Conservation (phyloP, 2,888 invertebrate genomes). For the Drosophila conformis region DNA sequence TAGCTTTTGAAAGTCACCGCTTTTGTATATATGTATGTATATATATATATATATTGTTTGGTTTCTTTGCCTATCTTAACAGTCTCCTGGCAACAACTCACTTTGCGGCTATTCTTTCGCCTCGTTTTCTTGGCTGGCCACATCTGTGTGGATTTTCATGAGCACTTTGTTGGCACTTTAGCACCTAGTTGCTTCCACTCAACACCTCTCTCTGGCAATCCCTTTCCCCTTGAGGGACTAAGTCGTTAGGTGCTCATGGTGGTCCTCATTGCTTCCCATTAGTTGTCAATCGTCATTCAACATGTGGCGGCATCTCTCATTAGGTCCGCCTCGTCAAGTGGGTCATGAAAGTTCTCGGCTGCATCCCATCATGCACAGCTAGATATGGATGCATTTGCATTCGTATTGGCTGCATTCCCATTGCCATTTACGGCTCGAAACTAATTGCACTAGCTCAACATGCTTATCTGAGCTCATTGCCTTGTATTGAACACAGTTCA, state of each 20-base stretch:
- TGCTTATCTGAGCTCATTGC: constrained; percentile 39
- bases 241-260: constrained; percentile 52
- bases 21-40: too few species aligned
- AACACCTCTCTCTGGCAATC: neutral
- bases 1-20: constrained; percentile 3
- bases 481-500: constrained; percentile 1
- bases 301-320: constrained; percentile 29
- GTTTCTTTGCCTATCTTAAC: neutral
- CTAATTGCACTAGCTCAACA: constrained; percentile 48
- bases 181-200: constrained; percentile 5
- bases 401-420: constrained; percentile 44
- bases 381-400: constrained; percentile 21
- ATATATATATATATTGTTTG: neutral
- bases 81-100: constrained; percentile 4
- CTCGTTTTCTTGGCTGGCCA: constrained; percentile 7
- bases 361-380: constrained; percentile 27
- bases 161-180: constrained; percentile 27
- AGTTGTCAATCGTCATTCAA: constrained; percentile 56
- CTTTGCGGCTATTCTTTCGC: neutral
- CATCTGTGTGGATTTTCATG: constrained; percentile 23
- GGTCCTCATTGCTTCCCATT: constrained; percentile 51
- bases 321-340: constrained; percentile 38
- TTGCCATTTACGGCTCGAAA: constrained; percentile 37
- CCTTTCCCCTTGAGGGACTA: neutral
- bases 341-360: constrained; percentile 42